A percentile compares a stretch with the other conserved stretches of the same genome.
These are phyloP conservation scores for Patiria miniata DNA, from an alignment of 35 echinoderm and acorn worm species.

Conservation along the genomic window DNA sequence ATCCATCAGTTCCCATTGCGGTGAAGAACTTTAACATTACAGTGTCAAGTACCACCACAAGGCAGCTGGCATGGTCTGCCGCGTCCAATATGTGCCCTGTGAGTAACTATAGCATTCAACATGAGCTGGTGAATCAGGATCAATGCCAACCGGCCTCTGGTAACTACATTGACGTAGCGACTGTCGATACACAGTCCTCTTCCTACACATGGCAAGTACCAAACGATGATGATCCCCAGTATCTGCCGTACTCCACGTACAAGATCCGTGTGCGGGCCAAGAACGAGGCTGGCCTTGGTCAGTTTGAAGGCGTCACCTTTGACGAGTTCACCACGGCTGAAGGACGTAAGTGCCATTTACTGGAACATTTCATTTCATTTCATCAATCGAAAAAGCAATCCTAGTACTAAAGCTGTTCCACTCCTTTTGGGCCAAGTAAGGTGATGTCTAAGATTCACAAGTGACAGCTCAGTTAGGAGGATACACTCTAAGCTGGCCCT, in stretches of 20 bases:
- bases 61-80: neutral
- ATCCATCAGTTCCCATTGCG: neutral
- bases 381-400: too few species aligned
- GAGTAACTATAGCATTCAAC: neutral
- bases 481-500: too few species aligned
- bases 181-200: neutral
- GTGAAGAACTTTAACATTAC: neutral
- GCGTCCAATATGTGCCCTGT: constrained; percentile 16
- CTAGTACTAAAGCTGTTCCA: too few species aligned
- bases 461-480: too few species aligned
- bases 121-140: neutral
- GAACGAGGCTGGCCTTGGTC: constrained; percentile 21
- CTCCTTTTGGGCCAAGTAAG: too few species aligned
- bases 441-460: too few species aligned
- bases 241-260: constrained; percentile 40
- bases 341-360: neutral
- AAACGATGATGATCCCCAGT: too few species aligned
- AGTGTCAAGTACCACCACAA: neutral
- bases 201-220: neutral
- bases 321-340: neutral
- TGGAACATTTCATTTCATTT: too few species aligned
- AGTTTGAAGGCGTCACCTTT: neutral
- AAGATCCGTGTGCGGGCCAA: constrained; percentile 19
- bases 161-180: neutral
- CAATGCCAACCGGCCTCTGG: neutral